A percentile compares a stretch with the other conserved stretches of the same genome.
Evolutionary conservation across 2,113 vertebrate species (phyloP).

Genomic region (Psittacara wagleri): DNA sequence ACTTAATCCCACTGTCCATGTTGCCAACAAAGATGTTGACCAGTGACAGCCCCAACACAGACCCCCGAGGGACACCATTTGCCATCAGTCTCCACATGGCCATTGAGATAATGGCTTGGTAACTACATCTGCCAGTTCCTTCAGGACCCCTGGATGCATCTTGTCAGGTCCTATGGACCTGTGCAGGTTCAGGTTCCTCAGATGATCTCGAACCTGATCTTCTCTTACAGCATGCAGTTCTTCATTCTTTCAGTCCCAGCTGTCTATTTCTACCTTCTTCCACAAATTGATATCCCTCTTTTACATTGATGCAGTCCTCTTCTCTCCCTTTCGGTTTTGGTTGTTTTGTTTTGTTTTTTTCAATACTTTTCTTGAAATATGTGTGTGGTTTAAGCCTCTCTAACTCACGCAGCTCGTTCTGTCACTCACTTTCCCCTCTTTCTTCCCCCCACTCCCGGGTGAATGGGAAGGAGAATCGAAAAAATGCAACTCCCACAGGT

Average conservation of each 20-base stretch:
- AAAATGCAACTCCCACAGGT: too few relatives aligned
- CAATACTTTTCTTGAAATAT: background rate
- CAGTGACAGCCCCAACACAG: background rate
- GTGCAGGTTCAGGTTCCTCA: background rate
- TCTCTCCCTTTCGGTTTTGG: background rate
- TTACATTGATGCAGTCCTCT: background rate
- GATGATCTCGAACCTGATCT: background rate
- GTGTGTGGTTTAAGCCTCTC: too few relatives aligned
- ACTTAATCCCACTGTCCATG: background rate
- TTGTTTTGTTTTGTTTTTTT: background rate
- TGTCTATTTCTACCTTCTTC: background rate
- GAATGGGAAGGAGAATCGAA: too few relatives aligned
- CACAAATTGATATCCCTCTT: background rate
- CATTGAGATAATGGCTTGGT: background rate
- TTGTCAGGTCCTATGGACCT: background rate
- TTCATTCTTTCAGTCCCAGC: background rate
- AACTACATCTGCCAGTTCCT: background rate
- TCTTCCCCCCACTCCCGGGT: too few relatives aligned
- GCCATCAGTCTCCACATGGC: background rate
- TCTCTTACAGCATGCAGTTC: background rate
- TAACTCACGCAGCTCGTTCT: too few relatives aligned
- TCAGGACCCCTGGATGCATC: background rate
- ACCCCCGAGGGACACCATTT: background rate
- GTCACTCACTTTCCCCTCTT: too few relatives aligned
- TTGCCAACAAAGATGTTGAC: background rate